Conservation (phyloP, 2,113 vertebrate species). For the Lota lota region DNA sequence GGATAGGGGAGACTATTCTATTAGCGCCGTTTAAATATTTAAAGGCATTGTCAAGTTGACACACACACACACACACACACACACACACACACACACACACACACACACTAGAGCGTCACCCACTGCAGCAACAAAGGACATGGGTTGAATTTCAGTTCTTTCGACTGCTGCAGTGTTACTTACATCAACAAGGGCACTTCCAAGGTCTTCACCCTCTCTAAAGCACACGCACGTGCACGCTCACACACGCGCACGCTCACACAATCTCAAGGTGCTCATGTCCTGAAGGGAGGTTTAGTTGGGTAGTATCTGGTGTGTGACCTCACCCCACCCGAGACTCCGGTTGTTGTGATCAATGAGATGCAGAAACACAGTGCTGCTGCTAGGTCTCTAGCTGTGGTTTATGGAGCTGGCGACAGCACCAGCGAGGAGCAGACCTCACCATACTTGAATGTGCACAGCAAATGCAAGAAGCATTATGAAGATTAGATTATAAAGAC, state of each 20-base stretch:
- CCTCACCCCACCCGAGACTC: constrained; percentile 23
- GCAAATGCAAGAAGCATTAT: too few relatives aligned
- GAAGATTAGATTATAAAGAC: too few relatives aligned
- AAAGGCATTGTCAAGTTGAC: too few relatives aligned
- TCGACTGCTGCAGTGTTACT: constrained; percentile 55
- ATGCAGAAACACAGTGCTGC: constrained; percentile 10
- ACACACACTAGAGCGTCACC: constrained; percentile 17
- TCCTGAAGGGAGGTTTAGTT: background rate
- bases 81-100: constrained; percentile 2
- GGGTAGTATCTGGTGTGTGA: constrained; percentile 7
- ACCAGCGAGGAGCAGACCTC: too few relatives aligned
- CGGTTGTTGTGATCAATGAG: constrained; percentile 46
- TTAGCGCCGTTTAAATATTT: too few relatives aligned
- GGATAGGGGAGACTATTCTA: too few relatives aligned
- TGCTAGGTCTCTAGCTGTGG: background rate
- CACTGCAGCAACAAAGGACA: constrained; percentile 19
- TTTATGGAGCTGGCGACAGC: too few relatives aligned
- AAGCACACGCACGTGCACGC: background rate
- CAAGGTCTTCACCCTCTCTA: constrained; percentile 31
- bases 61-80: constrained; percentile 9
- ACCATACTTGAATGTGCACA: too few relatives aligned
- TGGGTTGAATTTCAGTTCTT: constrained; percentile 49
- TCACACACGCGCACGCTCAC: constrained; percentile 2
- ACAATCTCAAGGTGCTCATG: background rate
- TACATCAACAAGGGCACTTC: constrained; percentile 63